These are phyloP conservation scores for Xanthorhoe designata DNA, from an alignment of 2,888 invertebrate species.

Conservation along the genomic window DNA sequence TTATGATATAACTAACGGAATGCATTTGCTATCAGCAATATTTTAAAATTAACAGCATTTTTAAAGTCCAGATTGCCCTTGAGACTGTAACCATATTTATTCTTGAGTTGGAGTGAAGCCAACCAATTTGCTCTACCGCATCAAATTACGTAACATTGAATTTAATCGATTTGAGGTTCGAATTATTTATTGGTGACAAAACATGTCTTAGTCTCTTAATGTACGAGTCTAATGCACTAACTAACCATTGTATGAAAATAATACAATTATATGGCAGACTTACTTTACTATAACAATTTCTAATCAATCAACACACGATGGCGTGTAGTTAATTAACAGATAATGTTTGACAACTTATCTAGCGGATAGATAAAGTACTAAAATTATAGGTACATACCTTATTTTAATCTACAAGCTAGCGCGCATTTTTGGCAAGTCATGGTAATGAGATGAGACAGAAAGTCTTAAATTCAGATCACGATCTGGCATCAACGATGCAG, in stretches of 20 bases:
- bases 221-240: too few relatives aligned
- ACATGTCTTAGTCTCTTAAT: neutral
- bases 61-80: slow-evolving; percentile 67
- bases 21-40: slow-evolving; percentile 1
- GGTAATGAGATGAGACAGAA: slow-evolving; percentile 3
- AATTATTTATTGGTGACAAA: neutral
- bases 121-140: slow-evolving; percentile 65
- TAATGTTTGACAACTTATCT: too few relatives aligned
- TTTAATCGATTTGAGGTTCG: slow-evolving; percentile 27
- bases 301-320: too few relatives aligned
- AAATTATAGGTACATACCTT: too few relatives aligned
- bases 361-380: too few relatives aligned
- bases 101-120: slow-evolving; percentile 67
- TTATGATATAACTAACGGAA: neutral
- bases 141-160: slow-evolving; percentile 61
- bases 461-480: slow-evolving; percentile 14
- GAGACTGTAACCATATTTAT: slow-evolving; percentile 67
- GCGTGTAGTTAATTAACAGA: too few relatives aligned
- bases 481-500: neutral
- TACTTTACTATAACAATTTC: too few relatives aligned
- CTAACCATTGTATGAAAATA: too few relatives aligned
- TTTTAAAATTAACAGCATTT: slow-evolving; percentile 45
- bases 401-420: too few relatives aligned
- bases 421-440: too few relatives aligned
- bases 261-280: too few relatives aligned